Base-by-base conservation (phyloP, 2,797 vertebrate genomes). In the Sitta carolinensis region DNA sequence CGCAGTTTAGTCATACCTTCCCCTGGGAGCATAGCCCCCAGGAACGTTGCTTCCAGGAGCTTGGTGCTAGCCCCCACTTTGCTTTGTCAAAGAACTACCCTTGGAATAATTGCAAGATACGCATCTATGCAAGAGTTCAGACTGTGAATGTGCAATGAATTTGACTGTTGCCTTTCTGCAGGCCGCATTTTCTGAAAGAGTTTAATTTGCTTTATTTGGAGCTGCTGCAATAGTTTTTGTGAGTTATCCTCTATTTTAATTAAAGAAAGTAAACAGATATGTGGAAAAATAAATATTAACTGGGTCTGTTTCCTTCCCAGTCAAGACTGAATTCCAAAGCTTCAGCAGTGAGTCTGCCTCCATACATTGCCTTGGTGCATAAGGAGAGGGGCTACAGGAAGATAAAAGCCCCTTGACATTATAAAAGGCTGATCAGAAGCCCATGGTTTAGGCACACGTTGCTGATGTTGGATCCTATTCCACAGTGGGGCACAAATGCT, bases 341-440 rank as follows among this genome's bases (percentile, higher is more conserved):
- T 85, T 90, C 59, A 69, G 26, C 70, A 72, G 55, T 45, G 47
- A 69, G 30, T 43, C 43, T 89, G 55, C 27, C 50, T 87, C 38
- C 0, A 0, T 27, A 13, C 9, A 17, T n/a, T 55, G 47, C 30
- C 43, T 43, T 0, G 0, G 34, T 63, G n/a, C 1, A 0, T 29
- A 36, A 0, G 1, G 45, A 52, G 1, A 5, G 32, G 29, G 3
- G 1, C 6, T 27, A 13, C 8, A 32, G 84, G 47, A 61, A 2
- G 8, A 32, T 29, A 26, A 32, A 85, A 81, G 18, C 30, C 59
- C 70, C 30, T 23, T 27, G 63, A 38, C 25, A 18, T 55, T 43
- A 30, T 9, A n/a, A 51, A 93, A 79, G 1, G 16, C 61, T 80
- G 57, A 55, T 34, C 36, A 78, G 61, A 55, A 86, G 68, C 29